These are phyloP conservation scores for Hystrix brachyura DNA, from an alignment of 2,113 vertebrate genomes.

Conservation along the genomic window DNA sequence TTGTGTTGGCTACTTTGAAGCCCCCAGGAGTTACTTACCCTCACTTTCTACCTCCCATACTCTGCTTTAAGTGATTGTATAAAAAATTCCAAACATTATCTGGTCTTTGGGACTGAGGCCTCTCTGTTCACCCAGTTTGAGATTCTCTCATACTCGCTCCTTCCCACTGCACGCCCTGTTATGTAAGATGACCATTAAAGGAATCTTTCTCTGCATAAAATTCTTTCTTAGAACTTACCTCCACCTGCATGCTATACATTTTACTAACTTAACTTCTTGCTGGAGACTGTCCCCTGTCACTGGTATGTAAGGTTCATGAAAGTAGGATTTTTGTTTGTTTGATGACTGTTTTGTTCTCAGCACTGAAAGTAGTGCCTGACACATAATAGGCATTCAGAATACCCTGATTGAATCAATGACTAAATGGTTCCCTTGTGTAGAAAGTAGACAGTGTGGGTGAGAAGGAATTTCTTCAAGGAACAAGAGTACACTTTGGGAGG, in stretches of 20 bases:
- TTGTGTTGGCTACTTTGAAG: background rate
- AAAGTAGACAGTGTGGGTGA: background rate
- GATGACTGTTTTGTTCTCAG: background rate
- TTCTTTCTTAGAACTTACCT: background rate
- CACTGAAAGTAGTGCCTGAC: background rate
- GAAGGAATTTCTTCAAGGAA: background rate
- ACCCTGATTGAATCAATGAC: background rate
- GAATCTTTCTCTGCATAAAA: background rate
- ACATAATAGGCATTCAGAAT: background rate
- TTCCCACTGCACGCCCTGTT: background rate
- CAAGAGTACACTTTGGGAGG: background rate
- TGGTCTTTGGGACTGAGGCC: background rate
- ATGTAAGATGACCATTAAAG: background rate
- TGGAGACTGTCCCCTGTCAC: background rate
- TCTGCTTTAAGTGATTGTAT: background rate
- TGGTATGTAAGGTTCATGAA: background rate
- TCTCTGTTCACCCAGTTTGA: background rate
- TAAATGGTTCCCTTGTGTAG: background rate
- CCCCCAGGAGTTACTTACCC: background rate
- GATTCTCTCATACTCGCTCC: background rate
- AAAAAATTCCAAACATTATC: background rate
- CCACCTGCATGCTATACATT: background rate
- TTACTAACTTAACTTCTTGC: background rate
- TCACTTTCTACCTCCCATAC: rapidly evolving
- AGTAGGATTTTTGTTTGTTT: slow-evolving; percentile 20